Evolutionary conservation across 92 coral and sea anemone species (phyloP).

Genomic region (Phenganax stokvisi): DNA sequence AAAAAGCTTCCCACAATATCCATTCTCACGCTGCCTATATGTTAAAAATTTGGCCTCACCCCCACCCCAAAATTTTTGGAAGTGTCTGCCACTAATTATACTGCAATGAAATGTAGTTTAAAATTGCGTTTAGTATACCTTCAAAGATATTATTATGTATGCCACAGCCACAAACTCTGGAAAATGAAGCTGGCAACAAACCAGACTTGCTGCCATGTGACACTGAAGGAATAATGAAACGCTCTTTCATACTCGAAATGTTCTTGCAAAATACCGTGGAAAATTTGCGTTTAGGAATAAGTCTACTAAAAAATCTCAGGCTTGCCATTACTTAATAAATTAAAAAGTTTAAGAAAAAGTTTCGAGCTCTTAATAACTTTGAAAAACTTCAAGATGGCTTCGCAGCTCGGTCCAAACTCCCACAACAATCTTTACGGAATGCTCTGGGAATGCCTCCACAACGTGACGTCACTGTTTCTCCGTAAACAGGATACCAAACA

Average conservation of each 20-base stretch:
- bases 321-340: conserved; percentile 7
- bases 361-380: not conserved
- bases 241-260: not conserved
- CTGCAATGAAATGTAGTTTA: not conserved
- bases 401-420: not conserved
- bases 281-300: not conserved
- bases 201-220: conserved; percentile 9
- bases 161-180: conserved; percentile 76
- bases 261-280: conserved; percentile 8
- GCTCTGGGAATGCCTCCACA: no score
- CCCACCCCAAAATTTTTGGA: no score
- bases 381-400: not conserved
- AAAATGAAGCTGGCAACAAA: conserved; percentile 52
- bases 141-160: conserved; percentile 68
- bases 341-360: not conserved
- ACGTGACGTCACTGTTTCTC: no score
- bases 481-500: no score
- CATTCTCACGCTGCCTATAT: no score
- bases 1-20: no score
- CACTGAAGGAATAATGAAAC: not conserved
- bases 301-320: not conserved
- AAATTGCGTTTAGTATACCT: conserved; percentile 45
- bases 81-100: no score
- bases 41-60: no score
- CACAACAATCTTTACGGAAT: no score